Evolutionary conservation across 2,113 vertebrate species (phyloP).

Genomic region (Centropus bengalensis): DNA sequence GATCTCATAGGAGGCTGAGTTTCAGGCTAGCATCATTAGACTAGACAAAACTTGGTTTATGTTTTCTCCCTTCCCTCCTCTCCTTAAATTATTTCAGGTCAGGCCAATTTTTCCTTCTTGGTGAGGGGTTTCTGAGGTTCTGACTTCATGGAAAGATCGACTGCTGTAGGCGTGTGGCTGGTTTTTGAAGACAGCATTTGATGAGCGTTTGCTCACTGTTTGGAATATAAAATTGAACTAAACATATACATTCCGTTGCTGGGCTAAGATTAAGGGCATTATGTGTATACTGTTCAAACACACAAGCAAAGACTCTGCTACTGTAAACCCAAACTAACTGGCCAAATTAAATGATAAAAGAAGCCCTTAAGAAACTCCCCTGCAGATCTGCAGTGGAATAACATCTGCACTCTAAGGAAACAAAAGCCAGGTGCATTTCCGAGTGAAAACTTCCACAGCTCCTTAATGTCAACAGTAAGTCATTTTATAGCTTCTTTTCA

Average conservation of each 20-base stretch:
- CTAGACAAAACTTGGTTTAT: conserved; percentile 24
- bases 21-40: background rate
- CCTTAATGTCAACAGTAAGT: background rate
- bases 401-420: background rate
- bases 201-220: conserved; percentile 12
- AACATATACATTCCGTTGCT: background rate
- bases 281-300: background rate
- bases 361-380: background rate
- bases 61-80: background rate
- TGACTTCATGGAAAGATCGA: conserved; percentile 63
- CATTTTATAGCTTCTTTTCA: background rate
- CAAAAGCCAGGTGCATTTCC: background rate
- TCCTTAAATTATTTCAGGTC: conserved; percentile 14
- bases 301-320: background rate
- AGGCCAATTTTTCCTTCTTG: background rate
- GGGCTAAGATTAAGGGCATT: background rate
- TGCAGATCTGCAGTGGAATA: background rate
- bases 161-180: background rate
- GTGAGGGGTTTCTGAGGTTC: conserved; percentile 26
- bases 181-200: conserved; percentile 9
- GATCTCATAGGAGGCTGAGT: background rate
- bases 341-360: background rate
- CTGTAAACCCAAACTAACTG: background rate
- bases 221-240: conserved; percentile 3
- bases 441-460: background rate